phyloP scores from a whole-genome alignment of 2,113 vertebrate genomes.

The Eublepharis macularius region DNA sequence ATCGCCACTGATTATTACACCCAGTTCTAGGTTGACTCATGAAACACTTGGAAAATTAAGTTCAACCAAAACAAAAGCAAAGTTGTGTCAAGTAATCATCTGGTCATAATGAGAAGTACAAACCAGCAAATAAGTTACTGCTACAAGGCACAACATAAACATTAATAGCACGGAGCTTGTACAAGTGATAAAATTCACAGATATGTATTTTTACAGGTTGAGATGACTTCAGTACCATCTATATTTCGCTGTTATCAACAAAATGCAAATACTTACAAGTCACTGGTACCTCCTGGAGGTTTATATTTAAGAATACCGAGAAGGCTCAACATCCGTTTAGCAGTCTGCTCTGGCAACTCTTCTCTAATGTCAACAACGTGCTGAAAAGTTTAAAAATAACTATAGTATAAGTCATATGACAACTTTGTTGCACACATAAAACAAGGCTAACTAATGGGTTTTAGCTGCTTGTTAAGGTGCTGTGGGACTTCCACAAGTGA shows the following conservation, averaged over 20 bases:
- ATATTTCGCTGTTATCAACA: neutral
- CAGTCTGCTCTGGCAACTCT: slow-evolving; percentile 93
- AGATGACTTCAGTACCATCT: neutral
- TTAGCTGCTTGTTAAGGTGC: neutral
- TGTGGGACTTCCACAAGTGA: slow-evolving; percentile 26
- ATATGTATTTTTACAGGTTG: neutral
- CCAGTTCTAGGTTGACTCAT: neutral
- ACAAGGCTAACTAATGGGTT: neutral
- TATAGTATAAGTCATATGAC: neutral
- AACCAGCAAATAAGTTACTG: neutral
- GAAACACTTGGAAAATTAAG: fast-evolving
- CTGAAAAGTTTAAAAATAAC: slow-evolving; percentile 70
- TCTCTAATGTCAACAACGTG: slow-evolving; percentile 94
- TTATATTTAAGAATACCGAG: slow-evolving; percentile 95
- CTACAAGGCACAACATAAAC: neutral
- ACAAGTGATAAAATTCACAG: neutral
- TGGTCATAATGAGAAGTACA: neutral
- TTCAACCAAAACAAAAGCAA: neutral
- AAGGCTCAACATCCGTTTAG: slow-evolving; percentile 89
- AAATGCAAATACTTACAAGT: slow-evolving; percentile 81
- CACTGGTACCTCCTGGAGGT: slow-evolving; percentile 82
- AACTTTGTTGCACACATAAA: neutral
- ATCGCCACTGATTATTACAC: neutral
- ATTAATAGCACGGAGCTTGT: neutral
- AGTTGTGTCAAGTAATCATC: neutral